A percentile compares a stretch with the other conserved stretches of the same genome.
These are phyloP conservation scores for Drosophila yooni DNA, from an alignment of 2,888 invertebrate genomes.

Conservation along the genomic window DNA sequence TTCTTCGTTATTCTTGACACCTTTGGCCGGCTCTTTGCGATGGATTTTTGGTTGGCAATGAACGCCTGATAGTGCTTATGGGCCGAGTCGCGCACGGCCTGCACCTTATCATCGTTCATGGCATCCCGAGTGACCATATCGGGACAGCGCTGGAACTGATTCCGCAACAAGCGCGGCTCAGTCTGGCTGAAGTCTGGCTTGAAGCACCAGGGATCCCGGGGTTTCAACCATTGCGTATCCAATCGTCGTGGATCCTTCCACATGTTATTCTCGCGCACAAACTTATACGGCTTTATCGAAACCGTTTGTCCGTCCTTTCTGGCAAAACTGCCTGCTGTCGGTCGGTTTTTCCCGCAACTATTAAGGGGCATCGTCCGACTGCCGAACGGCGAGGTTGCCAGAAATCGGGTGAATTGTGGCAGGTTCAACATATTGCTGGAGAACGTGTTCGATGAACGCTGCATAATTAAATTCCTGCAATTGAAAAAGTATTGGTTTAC, in stretches of 20 bases:
- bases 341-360: not conserved
- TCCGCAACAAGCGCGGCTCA: slow-evolving; percentile 47
- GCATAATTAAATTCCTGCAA: slow-evolving; percentile 26
- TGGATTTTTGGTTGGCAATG: not conserved
- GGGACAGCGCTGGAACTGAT: slow-evolving; percentile 61
- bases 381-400: not conserved
- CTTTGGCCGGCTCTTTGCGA: no score
- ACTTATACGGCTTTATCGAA: no score
- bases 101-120: slow-evolving; percentile 47
- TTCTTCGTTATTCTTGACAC: no score
- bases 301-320: no score
- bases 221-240: slow-evolving; percentile 51
- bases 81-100: slow-evolving; percentile 12
- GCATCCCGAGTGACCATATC: slow-evolving; percentile 44
- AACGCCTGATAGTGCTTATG: slow-evolving; percentile 5
- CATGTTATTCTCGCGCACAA: slow-evolving; percentile 56
- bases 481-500: not conserved
- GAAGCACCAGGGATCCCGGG: slow-evolving; percentile 38
- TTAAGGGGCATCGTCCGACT: slow-evolving; percentile 6
- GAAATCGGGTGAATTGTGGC: not conserved
- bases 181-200: slow-evolving; percentile 57
- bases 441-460: slow-evolving; percentile 32
- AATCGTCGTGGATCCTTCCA: slow-evolving; percentile 32
- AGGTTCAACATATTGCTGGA: slow-evolving; percentile 17
- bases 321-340: not conserved